Evolutionary conservation across 2,113 vertebrate species (phyloP), one percentile per base, ranked within the genome.

Genomic region (mouse (Mus musculus)): DNA sequence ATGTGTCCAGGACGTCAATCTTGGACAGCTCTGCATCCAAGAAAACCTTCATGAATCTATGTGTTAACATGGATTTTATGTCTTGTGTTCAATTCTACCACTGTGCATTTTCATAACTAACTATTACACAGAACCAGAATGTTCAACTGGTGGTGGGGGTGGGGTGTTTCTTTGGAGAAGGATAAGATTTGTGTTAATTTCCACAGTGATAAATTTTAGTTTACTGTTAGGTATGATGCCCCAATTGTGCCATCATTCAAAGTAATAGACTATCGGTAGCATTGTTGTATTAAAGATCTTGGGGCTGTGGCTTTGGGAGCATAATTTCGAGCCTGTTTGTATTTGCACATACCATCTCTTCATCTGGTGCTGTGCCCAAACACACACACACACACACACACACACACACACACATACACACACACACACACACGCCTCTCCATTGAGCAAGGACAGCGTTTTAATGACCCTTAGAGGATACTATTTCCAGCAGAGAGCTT

Each of bases 171-270:
- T 77, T 49, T 81, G 90, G 61, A 95, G 39, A 92, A 46, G 85
- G 76, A 67, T 3, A 92, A 84, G 52, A 81, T 86, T 10, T 77
- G 52, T 72, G 22, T n/a, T 5, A 39, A 69, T n/a, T 78, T 93
- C 76, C 4, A 76, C 6, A 94, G 28, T 49, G 52, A 76, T 85
- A 84, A n/a, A 54, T 82, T 96, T 94, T 93, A 73, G 81, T 49
- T 28, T 94, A 36, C 12, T 88, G 28, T 69, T 86, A 46, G 39
- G 36, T 46, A 36, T 19, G 89, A 17, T 88, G 56, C n/a, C 4
- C 54, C 65, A 88, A 75, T 87, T 63, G 73, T 89, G 71, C 91
- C 69, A 90, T 54, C 65, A 71, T 49, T 90, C 46, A 59, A 1
- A 33, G 88, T 94, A 36, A 36, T 9, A 95, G 72, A 30, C 28